These are phyloP conservation scores for Phylloscopus trochiloides DNA, from an alignment of 2,113 vertebrate genomes.

Conservation along the genomic window DNA sequence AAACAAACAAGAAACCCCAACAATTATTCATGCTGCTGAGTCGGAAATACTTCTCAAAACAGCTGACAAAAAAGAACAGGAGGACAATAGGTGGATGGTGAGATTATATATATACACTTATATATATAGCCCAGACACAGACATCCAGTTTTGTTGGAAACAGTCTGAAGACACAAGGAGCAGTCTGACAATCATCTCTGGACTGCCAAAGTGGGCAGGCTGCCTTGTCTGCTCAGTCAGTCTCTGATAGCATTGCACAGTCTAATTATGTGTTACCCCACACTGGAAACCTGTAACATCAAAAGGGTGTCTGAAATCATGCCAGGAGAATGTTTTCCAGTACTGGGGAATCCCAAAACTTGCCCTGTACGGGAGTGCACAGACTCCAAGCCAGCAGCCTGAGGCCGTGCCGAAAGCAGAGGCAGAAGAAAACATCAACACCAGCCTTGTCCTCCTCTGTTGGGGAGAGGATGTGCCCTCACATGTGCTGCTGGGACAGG, in stretches of 20 bases:
- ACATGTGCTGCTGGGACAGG: rapidly evolving
- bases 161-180: background rate
- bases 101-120: background rate
- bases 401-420: background rate
- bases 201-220: constrained; percentile 11
- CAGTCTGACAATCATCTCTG: constrained; percentile 22
- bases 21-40: constrained; percentile 53
- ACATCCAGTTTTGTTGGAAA: constrained; percentile 36
- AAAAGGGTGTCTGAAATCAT: constrained; percentile 4
- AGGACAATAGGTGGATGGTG: constrained; percentile 54
- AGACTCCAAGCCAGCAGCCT: background rate
- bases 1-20: constrained; percentile 58
- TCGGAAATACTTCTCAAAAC: constrained; percentile 76
- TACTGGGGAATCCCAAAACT: background rate
- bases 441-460: background rate
- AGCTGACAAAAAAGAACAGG: constrained; percentile 62
- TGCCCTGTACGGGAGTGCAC: background rate
- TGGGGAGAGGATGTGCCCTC: background rate
- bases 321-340: background rate
- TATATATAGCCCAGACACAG: constrained; percentile 31
- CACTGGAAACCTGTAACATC: background rate
- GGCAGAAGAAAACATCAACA: background rate
- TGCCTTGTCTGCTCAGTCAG: constrained; percentile 32
- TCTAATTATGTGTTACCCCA: constrained; percentile 28
- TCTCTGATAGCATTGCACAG: background rate